Conservation (phyloP, 2,888 invertebrate species). For the Brenthis daphne region DNA sequence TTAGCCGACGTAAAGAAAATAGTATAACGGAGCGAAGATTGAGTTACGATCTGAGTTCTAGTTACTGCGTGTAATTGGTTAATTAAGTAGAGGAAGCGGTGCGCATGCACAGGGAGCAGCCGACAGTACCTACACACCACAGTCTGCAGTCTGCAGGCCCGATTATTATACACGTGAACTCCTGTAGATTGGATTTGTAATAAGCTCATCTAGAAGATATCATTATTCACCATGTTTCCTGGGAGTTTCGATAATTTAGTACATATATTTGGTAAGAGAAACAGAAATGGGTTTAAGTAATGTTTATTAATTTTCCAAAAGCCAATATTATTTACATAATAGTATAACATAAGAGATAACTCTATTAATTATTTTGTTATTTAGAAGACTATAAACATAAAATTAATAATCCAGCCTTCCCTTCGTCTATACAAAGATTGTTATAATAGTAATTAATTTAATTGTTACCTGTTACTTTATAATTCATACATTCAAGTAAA, state of each 20-base stretch:
- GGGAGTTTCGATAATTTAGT: neutral
- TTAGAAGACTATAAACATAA: no score
- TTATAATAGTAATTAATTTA: no score
- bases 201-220: slow-evolving; percentile 17
- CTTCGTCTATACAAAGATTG: no score
- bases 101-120: slow-evolving; percentile 20
- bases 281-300: no score
- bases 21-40: slow-evolving; percentile 9
- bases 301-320: no score
- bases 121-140: neutral
- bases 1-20: neutral
- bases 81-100: slow-evolving; percentile 36
- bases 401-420: no score
- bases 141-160: neutral
- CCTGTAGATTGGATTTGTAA: slow-evolving; percentile 25
- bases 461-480: no score
- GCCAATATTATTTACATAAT: no score
- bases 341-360: no score
- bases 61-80: slow-evolving; percentile 33
- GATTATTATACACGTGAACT: slow-evolving; percentile 24
- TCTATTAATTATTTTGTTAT: no score
- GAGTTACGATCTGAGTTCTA: slow-evolving; percentile 24
- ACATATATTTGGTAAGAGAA: no score
- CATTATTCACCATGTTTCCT: slow-evolving; percentile 4
- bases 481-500: no score